Evolutionary conservation across 2,113 vertebrate species (phyloP), one percentile per base, ranked within the genome.

Genomic region (Butorides virescens): DNA sequence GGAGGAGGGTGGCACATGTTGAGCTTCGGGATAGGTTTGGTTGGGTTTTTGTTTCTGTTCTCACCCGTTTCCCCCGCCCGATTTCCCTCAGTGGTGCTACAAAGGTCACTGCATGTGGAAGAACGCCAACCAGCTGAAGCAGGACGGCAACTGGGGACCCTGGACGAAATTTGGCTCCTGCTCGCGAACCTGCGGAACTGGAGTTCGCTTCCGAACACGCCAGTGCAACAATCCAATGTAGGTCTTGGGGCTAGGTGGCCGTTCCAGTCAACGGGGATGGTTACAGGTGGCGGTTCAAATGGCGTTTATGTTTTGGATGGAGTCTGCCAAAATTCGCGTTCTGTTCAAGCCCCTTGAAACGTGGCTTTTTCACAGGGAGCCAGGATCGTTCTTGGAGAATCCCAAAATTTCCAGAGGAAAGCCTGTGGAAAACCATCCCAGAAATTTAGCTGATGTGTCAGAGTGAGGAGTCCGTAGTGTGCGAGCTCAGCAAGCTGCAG

Each of bases 41-140:
- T 22, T 10, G 32, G 83, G 5, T 5, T 15, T 42, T 26, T 42
- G 25, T 63, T 49, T n/a, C 53, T 61, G 2, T 44, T 83, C 83
- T 95, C 61, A 76, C 6, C n/a, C 37, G 6, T 58, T 42, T 32
- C 49, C 25, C 70, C 39, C 46, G 17, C 58, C 58, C 7, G 0
- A 1, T 87, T 71, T 85, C 65, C 62, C 70, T 42, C 94, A 99
- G 99, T 99, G 99, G 99, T 99, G 99, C 97, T 99, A 99, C 73
- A 99, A 99, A 98, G 99, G 99, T 95, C 99, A 99, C 95, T 99
- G 99, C 98, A 99, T 99, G 99, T 99, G 99, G 99, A 99, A 99
- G 92, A 99, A 99, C 25, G 98, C 98, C 5, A 99, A 99, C 81
- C 99, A 99, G 97, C 97, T 99, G 83, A 99, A 99, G 93, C 99